These are phyloP conservation scores for Heloderma charlesbogerti DNA, from an alignment of 2,113 vertebrate species.

Conservation along the genomic window DNA sequence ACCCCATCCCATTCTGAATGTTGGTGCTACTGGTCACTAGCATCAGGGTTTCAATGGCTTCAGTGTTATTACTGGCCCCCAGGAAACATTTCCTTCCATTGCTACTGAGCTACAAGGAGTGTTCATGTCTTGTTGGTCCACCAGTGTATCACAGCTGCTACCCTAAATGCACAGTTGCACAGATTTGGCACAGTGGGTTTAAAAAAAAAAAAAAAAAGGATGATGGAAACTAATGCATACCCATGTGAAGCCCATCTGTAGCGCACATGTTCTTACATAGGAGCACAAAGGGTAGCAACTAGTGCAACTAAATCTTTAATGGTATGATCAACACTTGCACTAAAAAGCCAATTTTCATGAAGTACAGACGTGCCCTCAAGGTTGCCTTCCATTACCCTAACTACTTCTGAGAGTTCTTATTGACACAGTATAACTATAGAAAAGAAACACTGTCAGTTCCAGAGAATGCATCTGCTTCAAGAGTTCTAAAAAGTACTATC, in stretches of 20 bases:
- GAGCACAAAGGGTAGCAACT: background rate
- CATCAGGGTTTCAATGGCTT: no score
- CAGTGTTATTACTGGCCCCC: background rate
- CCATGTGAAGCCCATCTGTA: background rate
- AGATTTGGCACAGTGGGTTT: no score
- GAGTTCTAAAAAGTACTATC: background rate
- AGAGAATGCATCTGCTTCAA: background rate
- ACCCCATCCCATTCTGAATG: no score
- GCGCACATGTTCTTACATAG: background rate
- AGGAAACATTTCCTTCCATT: background rate
- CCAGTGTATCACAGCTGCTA: no score
- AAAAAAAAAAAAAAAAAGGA: background rate
- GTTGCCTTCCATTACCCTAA: background rate
- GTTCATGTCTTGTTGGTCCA: no score
- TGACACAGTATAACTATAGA: background rate
- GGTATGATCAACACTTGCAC: background rate
- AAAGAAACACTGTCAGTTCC: conserved; percentile 9
- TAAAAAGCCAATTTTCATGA: background rate
- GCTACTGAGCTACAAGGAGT: background rate
- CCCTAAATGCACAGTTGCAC: no score
- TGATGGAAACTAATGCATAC: background rate
- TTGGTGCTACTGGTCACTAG: no score
- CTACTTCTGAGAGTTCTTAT: background rate
- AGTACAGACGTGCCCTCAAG: background rate
- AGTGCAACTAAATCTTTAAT: background rate